These are phyloP conservation scores for Alectoris magna DNA, from an alignment of 2,797 vertebrate species.

Conservation along the genomic window DNA sequence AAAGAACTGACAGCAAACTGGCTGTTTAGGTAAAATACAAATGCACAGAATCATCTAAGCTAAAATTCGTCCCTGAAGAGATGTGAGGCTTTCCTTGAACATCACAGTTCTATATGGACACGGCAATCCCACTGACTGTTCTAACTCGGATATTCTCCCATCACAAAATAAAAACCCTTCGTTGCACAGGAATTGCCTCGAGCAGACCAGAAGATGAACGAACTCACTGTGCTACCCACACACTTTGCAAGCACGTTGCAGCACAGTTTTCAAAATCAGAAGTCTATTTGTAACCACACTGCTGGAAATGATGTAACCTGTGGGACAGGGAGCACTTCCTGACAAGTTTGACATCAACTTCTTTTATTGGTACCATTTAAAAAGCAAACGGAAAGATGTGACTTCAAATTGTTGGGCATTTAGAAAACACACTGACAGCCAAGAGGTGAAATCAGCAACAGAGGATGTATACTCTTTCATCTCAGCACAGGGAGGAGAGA, in stretches of 20 bases:
- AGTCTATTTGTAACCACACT: background rate
- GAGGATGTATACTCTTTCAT: background rate
- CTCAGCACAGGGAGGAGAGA: background rate
- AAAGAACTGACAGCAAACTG: background rate
- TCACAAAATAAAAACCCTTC: background rate
- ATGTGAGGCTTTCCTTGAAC: background rate
- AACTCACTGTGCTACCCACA: background rate
- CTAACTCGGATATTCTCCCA: background rate
- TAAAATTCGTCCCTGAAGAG: background rate
- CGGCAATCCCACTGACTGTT: background rate
- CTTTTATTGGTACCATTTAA: background rate
- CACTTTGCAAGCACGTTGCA: background rate
- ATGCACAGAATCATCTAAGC: background rate
- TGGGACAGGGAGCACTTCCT: background rate
- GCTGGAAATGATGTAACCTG: background rate
- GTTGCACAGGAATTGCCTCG: background rate
- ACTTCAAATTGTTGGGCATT: background rate
- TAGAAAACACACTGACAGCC: background rate
- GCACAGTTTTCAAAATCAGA: background rate
- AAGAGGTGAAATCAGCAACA: background rate
- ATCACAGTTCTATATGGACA: background rate
- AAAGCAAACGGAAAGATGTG: background rate
- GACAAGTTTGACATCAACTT: background rate
- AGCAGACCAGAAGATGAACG: background rate
- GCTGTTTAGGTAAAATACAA: background rate